These are phyloP conservation scores for Drosophila rellima DNA, from an alignment of 2,888 invertebrate genomes.

Conservation along the genomic window DNA sequence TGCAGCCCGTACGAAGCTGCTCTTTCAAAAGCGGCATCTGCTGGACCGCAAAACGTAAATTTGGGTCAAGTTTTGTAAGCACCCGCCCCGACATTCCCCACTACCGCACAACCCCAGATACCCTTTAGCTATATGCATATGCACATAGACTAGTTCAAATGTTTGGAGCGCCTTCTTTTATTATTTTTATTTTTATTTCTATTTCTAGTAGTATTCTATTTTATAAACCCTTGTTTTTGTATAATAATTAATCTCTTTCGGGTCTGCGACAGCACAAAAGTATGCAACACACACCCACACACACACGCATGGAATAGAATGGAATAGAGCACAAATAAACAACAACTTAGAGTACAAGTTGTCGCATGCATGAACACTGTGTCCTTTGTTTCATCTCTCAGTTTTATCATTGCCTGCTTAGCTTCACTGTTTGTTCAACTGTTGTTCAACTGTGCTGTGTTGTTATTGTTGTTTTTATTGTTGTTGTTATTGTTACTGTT, in stretches of 20 bases:
- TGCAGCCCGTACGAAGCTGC: constrained; percentile 48
- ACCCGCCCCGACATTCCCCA: background rate
- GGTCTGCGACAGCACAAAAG: constrained; percentile 54
- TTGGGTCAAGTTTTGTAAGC: constrained; percentile 78
- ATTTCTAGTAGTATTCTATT: constrained; percentile 1
- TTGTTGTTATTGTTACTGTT: constrained; percentile 28
- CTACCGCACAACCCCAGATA: background rate
- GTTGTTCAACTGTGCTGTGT: constrained; percentile 24
- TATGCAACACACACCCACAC: constrained; percentile 48
- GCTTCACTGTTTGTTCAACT: constrained; percentile 19
- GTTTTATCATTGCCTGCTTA: constrained; percentile 37
- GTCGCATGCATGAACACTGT: constrained; percentile 41
- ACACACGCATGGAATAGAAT: background rate
- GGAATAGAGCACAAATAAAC: background rate
- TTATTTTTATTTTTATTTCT: constrained; percentile 4
- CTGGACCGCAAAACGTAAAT: constrained; percentile 77
- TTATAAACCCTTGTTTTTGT: constrained; percentile 9
- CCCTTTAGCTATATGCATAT: constrained; percentile 11
- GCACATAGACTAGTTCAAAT: constrained; percentile 23
- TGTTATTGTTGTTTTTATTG: constrained; percentile 24
- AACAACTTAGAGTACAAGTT: constrained; percentile 31
- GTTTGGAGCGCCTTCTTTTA: constrained; percentile 7
- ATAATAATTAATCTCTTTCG: constrained; percentile 49
- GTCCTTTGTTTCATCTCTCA: constrained; percentile 3
- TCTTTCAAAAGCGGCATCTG: constrained; percentile 60